phyloP scores from a whole-genome alignment of 2,113 vertebrate genomes.

The Megalops atlanticus region DNA sequence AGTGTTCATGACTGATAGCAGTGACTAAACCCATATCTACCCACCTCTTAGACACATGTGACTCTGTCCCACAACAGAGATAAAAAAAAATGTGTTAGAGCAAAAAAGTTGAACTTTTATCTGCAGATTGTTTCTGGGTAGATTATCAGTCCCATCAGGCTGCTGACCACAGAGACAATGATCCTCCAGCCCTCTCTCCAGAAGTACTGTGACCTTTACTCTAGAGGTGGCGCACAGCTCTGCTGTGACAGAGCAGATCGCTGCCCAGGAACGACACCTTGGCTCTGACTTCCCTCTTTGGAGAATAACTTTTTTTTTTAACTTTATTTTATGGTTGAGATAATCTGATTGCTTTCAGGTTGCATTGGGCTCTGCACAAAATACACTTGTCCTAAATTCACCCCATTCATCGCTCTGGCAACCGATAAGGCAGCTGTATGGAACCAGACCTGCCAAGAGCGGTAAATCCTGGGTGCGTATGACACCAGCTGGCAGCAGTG shows the following conservation, averaged over 20 bases:
- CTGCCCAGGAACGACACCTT: background rate
- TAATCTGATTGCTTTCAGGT: constrained; percentile 15
- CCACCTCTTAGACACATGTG: background rate
- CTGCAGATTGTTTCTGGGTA: background rate
- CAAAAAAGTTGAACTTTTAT: background rate
- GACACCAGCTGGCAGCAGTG: background rate
- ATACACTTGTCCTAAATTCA: constrained; percentile 20
- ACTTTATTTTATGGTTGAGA: constrained; percentile 13
- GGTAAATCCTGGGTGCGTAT: constrained; percentile 16
- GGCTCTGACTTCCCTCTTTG: background rate
- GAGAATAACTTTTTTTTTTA: background rate
- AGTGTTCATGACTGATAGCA: background rate
- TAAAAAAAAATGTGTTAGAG: background rate
- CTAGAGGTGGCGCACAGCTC: background rate
- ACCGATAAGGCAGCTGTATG: constrained; percentile 28
- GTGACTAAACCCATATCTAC: background rate
- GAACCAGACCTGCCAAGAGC: background rate
- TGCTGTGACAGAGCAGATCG: background rate
- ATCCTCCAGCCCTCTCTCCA: background rate
- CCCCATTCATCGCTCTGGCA: constrained; percentile 22
- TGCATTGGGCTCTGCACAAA: background rate
- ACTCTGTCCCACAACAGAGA: background rate
- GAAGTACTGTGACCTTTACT: background rate
- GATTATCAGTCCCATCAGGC: background rate
- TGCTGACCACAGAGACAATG: background rate